Percentiles rank a stretch among this genome's conserved stretches.
Evolutionary conservation across 2,888 invertebrate species (phyloP).

Genomic region (Hoplodrina blanda): DNA sequence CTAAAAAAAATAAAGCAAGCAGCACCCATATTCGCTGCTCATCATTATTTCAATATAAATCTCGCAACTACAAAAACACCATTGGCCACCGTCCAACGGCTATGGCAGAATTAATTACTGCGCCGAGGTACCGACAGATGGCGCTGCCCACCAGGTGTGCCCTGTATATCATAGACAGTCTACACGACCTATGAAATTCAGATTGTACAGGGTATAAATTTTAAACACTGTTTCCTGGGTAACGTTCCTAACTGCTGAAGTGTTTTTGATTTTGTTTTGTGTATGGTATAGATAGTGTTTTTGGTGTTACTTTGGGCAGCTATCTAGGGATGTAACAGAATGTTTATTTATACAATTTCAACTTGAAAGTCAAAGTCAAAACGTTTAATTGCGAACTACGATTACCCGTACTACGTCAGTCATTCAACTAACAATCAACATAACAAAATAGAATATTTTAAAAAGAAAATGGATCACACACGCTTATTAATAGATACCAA

Average conservation of each 20-base stretch:
- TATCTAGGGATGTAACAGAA: too few relatives aligned
- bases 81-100: slow-evolving; percentile 75
- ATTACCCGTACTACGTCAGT: too few relatives aligned
- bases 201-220: slow-evolving; percentile 45
- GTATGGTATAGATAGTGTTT: too few relatives aligned
- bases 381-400: too few relatives aligned
- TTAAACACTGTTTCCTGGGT: slow-evolving; percentile 13
- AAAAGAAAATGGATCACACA: neutral
- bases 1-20: slow-evolving; percentile 49
- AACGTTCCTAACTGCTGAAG: neutral
- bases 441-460: neutral
- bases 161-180: slow-evolving; percentile 68
- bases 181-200: slow-evolving; percentile 62
- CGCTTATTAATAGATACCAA: neutral
- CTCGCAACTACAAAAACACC: slow-evolving; percentile 57
- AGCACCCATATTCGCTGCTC: slow-evolving; percentile 47
- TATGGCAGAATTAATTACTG: slow-evolving; percentile 81
- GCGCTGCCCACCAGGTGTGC: slow-evolving; percentile 73
- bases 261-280: slow-evolving; percentile 19
- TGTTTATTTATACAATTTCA: too few relatives aligned
- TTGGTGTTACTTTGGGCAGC: too few relatives aligned
- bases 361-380: too few relatives aligned
- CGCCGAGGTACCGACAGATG: slow-evolving; percentile 75
- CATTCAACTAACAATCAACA: too few relatives aligned
- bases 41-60: slow-evolving; percentile 63